A percentile compares a stretch with the other conserved stretches of the same genome.
Evolutionary conservation across 1,140 invertebrate species (phyloP).

Genomic region (Gryllus bimaculatus): DNA sequence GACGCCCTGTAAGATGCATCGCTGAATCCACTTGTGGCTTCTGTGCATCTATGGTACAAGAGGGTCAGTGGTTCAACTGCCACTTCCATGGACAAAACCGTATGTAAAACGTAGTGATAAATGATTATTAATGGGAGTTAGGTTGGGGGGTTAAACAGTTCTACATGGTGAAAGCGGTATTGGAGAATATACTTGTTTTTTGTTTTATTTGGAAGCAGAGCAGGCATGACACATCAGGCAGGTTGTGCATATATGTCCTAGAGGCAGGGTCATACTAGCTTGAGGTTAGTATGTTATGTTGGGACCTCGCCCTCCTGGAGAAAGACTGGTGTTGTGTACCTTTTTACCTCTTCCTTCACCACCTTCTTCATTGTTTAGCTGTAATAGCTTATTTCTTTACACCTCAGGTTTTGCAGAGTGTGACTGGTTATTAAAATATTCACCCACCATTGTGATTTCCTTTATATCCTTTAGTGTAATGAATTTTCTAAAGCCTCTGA

Average conservation of each 20-base stretch:
- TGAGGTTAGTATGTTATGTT: neutral
- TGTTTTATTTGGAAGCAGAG: neutral
- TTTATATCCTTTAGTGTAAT: neutral
- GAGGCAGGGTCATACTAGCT: neutral
- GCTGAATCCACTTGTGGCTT: slow-evolving; percentile 15
- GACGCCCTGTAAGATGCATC: slow-evolving; percentile 9
- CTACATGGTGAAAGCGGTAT: neutral
- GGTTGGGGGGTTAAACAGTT: neutral
- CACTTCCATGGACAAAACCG: slow-evolving; percentile 14
- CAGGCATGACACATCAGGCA: too few species aligned
- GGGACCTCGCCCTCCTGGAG: neutral
- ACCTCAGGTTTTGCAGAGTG: neutral
- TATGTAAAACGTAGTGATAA: slow-evolving; percentile 16
- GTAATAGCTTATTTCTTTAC: neutral
- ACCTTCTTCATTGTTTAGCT: neutral
- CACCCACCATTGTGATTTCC: neutral
- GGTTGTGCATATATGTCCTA: too few species aligned
- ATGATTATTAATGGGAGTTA: neutral
- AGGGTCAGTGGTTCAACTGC: slow-evolving; percentile 2
- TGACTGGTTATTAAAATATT: neutral
- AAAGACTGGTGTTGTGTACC: neutral
- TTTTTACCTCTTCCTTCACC: neutral
- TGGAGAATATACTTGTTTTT: neutral
- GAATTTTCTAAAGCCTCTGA: neutral
- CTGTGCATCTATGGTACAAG: slow-evolving; percentile 9